Evolutionary conservation across 2,113 vertebrate genomes (phyloP), one percentile per base, ranked within the genome.

Genomic region (Eretmochelys imbricata): DNA sequence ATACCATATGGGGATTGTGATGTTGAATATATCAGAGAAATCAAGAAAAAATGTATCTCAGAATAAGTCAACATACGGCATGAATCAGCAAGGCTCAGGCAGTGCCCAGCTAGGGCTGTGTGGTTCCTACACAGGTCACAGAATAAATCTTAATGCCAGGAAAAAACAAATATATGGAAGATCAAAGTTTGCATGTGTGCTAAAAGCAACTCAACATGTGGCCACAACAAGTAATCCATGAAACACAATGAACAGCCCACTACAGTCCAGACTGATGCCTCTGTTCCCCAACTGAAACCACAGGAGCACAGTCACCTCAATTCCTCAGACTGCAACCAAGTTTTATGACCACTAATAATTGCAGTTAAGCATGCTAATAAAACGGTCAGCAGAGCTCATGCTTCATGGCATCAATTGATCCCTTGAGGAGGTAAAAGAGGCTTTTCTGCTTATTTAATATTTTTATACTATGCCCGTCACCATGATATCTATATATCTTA

Each of bases 1-100:
- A 85, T 92, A 89, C 96, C 96, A 95, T 97, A 97, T 92, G 95
- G 95, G 95, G 87, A 94, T 95, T 95, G 88, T 96, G 95, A 93
- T 91, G 79, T 42, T 91, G 96, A 88, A 95, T 97, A 81, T 94
- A 95, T 95, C 89, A 95, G 72, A 93, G 62, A 95, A 95, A 97
- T 95, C 55, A 95, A 88, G 93, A 96, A 93, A 75, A 94, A 93
- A 92, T 75, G 2, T 53, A 91, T 89, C 79, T 94, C 69, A 9
- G 91, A 83, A 46, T 92, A 96, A 93, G 65, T 94, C 87, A 96
- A 91, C 95, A 94, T 93, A 96, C 94, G 96, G 96, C 62, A 97
- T 85, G 84, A 94, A 95, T 85, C 93, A 94, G 92, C 53, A 93
- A 93, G 93, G 62, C 85, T 87, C 42, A 93, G 85, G 92, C 42